Percentiles rank a stretch among this genome's conserved stretches.
Evolutionary conservation across 1,140 invertebrate genomes (phyloP).

Genomic region (Caenorhabditis remanei): DNA sequence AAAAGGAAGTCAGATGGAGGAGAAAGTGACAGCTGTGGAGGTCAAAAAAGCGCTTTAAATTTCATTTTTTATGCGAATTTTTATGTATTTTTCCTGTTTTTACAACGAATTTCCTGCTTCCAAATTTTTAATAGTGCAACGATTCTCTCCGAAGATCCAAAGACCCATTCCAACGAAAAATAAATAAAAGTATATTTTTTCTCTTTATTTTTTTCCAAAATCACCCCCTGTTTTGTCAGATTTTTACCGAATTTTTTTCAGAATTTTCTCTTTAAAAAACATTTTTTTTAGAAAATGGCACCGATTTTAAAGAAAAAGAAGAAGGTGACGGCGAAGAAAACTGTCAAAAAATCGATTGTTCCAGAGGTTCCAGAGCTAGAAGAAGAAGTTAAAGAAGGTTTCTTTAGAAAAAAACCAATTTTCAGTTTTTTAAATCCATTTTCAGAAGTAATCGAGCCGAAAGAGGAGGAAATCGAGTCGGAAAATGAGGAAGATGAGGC

Average conservation of each 20-base stretch:
- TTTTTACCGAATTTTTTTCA: too few relatives aligned
- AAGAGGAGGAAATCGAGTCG: not conserved
- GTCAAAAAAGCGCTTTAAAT: constrained; percentile 1
- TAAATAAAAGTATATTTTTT: too few relatives aligned
- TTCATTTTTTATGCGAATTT: not conserved
- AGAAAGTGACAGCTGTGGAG: not conserved
- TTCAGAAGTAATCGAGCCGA: not conserved
- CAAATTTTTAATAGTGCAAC: too few relatives aligned
- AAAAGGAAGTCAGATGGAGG: not conserved
- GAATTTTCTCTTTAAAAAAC: too few relatives aligned
- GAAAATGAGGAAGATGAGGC: constrained; percentile 28
- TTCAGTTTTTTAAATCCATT: not conserved
- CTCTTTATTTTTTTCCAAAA: too few relatives aligned
- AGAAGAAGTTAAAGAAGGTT: not conserved
- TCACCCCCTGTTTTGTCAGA: too few relatives aligned
- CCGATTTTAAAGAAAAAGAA: constrained; percentile 9
- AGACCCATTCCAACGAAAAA: too few relatives aligned
- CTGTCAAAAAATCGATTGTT: not conserved
- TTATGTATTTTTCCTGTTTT: not conserved
- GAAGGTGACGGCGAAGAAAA: not conserved
- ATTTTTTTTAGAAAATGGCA: constrained; percentile 11
- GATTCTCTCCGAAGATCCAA: too few relatives aligned
- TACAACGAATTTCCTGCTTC: not conserved
- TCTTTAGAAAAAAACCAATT: not conserved
- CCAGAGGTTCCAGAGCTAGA: not conserved